phyloP scores from a whole-genome alignment of 2,888 invertebrate species.

The Netelia melanura region DNA sequence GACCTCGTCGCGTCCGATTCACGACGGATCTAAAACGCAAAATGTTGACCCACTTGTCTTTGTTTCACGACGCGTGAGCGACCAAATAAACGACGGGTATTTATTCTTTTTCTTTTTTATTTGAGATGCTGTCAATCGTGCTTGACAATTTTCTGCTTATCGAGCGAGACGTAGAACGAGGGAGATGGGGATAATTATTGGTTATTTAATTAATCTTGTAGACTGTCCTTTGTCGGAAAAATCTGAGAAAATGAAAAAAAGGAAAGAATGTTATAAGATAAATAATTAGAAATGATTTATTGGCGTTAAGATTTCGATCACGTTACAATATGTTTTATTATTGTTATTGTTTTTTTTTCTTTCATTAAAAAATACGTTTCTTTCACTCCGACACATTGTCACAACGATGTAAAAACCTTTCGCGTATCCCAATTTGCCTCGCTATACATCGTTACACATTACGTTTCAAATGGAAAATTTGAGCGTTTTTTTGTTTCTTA shows the following conservation, averaged over 20 bases:
- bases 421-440: constrained; percentile 21
- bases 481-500: constrained; percentile 53
- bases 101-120: too few species aligned
- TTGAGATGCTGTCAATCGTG: background rate
- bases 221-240: background rate
- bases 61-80: too few species aligned
- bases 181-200: background rate
- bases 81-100: too few species aligned
- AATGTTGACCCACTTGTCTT: too few species aligned
- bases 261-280: background rate
- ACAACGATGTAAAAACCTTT: too few species aligned
- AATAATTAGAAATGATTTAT: too few species aligned
- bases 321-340: too few species aligned
- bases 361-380: background rate
- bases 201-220: background rate
- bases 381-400: background rate
- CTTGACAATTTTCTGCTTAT: background rate
- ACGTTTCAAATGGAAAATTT: background rate
- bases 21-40: background rate
- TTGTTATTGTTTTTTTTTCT: background rate
- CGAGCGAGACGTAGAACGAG: background rate
- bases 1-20: background rate
- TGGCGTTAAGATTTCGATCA: too few species aligned
- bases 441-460: background rate
- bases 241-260: background rate